These are phyloP conservation scores for Lucilia cuprina DNA, from an alignment of 1,140 invertebrate genomes.

Conservation along the genomic window DNA sequence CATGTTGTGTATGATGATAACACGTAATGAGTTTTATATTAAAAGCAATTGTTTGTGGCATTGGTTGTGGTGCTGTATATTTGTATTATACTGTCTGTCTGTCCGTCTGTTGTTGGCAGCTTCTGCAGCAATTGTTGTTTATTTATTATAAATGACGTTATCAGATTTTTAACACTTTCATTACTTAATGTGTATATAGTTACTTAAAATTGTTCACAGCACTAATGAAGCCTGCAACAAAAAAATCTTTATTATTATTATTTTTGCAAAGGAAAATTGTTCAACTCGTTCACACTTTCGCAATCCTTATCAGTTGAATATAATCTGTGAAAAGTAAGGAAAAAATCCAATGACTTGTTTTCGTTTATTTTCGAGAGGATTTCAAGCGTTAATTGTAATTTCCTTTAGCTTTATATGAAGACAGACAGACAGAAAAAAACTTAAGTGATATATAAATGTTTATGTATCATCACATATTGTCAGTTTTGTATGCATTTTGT, in stretches of 20 bases:
- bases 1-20: neutral
- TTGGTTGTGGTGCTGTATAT: neutral
- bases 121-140: neutral
- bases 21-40: neutral
- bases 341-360: neutral
- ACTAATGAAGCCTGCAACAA: neutral
- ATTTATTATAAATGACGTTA: constrained; percentile 4
- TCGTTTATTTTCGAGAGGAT: neutral
- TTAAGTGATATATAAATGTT: neutral
- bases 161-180: constrained; percentile 17
- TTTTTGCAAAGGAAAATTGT: neutral
- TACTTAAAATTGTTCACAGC: neutral
- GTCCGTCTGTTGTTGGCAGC: neutral
- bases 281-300: neutral
- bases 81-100: too few relatives aligned
- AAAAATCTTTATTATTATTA: neutral
- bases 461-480: constrained; percentile 25
- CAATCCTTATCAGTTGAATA: neutral
- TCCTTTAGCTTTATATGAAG: neutral
- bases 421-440: neutral
- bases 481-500: constrained; percentile 21
- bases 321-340: neutral
- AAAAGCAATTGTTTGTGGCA: neutral
- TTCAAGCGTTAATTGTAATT: constrained; percentile 24
- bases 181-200: constrained; percentile 7